Conservation (phyloP, 2,888 invertebrate genomes). For the Unio delphinus region DNA sequence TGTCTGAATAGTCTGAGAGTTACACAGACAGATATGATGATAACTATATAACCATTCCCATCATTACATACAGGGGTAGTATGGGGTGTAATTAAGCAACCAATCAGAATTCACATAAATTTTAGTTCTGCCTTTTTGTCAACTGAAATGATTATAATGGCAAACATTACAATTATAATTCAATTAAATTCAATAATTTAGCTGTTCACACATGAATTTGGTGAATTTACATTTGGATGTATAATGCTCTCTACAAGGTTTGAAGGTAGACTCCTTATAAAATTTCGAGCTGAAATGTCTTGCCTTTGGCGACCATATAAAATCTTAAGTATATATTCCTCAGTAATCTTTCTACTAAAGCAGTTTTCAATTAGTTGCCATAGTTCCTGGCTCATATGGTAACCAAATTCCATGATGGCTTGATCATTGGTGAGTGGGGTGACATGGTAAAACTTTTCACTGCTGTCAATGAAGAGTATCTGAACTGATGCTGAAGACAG, state of each 20-base stretch:
- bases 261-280: constrained; percentile 25
- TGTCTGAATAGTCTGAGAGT: too few relatives aligned
- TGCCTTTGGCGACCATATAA: constrained; percentile 42
- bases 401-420: neutral
- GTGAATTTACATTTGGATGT: constrained; percentile 18
- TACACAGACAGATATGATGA: too few relatives aligned
- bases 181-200: constrained; percentile 7
- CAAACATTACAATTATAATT: too few relatives aligned
- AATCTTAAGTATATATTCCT: constrained; percentile 47
- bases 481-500: constrained; percentile 23
- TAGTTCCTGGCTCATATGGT: constrained; percentile 25
- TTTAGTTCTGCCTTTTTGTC: too few relatives aligned
- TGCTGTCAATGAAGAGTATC: constrained; percentile 20
- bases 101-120: too few relatives aligned
- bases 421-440: constrained; percentile 29
- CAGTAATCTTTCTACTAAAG: constrained; percentile 51
- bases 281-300: constrained; percentile 38
- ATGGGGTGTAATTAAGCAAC: too few relatives aligned
- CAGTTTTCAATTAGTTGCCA: constrained; percentile 50
- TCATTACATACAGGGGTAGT: too few relatives aligned
- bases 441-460: constrained; percentile 30
- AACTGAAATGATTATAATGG: too few relatives aligned
- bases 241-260: constrained; percentile 27
- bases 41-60: too few relatives aligned
- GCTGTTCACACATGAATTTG: constrained; percentile 32